Evolutionary conservation across 2,888 invertebrate genomes (phyloP).

Genomic region (Hirtodrosophila alboralis): DNA sequence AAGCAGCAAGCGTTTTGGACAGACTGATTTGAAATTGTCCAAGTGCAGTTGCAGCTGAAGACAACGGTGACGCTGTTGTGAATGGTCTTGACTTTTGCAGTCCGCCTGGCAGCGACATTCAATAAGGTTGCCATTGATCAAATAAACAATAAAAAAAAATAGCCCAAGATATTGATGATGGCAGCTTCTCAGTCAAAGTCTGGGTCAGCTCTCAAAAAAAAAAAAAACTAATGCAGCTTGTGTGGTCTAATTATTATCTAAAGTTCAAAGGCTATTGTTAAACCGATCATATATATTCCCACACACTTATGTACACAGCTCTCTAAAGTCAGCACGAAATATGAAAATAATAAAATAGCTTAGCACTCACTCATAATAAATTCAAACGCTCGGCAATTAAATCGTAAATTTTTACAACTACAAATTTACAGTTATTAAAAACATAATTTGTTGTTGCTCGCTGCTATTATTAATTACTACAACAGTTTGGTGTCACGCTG

Average conservation of each 20-base stretch:
- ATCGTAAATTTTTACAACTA: constrained; percentile 80
- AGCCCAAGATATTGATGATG: constrained; percentile 1
- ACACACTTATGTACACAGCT: constrained; percentile 9
- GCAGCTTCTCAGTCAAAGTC: constrained; percentile 39
- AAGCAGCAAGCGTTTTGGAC: constrained; percentile 38
- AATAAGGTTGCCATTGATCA: constrained; percentile 43
- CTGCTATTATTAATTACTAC: constrained; percentile 76
- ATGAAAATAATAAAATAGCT: constrained; percentile 53
- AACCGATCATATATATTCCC: constrained; percentile 12
- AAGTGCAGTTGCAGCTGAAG: constrained; percentile 38
- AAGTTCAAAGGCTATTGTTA: constrained; percentile 45
- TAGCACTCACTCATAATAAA: constrained; percentile 76
- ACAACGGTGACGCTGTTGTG: constrained; percentile 23
- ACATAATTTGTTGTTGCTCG: constrained; percentile 77
- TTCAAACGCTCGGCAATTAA: constrained; percentile 74
- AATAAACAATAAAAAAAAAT: no score
- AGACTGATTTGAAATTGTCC: constrained; percentile 35
- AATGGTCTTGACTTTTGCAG: constrained; percentile 44
- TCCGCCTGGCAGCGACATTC: constrained; percentile 22
- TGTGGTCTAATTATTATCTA: constrained; percentile 46
- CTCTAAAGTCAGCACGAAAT: constrained; percentile 20
- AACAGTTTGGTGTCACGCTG: constrained; percentile 78
- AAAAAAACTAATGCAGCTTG: constrained; percentile 8
- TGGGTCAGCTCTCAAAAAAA: constrained; percentile 41
- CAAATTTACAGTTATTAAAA: constrained; percentile 80